phyloP scores from a whole-genome alignment of 2,888 invertebrate species.

The Diaprepes abbreviatus region DNA sequence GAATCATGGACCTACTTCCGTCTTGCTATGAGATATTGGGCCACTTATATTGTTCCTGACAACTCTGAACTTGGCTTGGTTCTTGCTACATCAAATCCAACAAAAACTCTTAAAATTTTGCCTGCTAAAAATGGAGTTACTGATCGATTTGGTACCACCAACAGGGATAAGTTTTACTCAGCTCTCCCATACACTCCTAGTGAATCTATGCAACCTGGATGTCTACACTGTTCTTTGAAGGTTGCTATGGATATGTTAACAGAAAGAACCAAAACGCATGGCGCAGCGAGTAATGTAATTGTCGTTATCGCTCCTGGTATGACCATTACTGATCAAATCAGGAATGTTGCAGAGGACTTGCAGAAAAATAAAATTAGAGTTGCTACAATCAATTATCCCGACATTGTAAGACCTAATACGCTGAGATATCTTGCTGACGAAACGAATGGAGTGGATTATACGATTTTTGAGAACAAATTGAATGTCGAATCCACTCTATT shows the following conservation, averaged over 20 bases:
- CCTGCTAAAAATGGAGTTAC: slow-evolving; percentile 57
- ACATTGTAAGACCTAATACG: slow-evolving; percentile 65
- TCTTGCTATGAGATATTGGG: slow-evolving; percentile 73
- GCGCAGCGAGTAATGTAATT: slow-evolving; percentile 71
- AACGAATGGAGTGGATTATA: slow-evolving; percentile 68
- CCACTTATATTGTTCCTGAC: slow-evolving; percentile 70
- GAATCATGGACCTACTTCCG: slow-evolving; percentile 75
- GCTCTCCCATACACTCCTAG: slow-evolving; percentile 70
- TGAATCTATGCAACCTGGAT: slow-evolving; percentile 69
- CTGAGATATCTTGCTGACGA: slow-evolving; percentile 68
- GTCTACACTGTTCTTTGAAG: slow-evolving; percentile 68
- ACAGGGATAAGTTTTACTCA: slow-evolving; percentile 59
- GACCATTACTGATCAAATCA: slow-evolving; percentile 65
- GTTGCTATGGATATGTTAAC: slow-evolving; percentile 69
- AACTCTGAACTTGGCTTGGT: slow-evolving; percentile 71
- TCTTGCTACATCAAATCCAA: slow-evolving; percentile 63
- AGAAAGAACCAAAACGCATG: slow-evolving; percentile 64
- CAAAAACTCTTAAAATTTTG: slow-evolving; percentile 62
- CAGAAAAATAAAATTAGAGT: slow-evolving; percentile 68
- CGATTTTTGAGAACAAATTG: slow-evolving; percentile 70
- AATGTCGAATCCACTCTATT: slow-evolving; percentile 70
- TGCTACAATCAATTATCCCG: slow-evolving; percentile 72
- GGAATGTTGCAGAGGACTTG: slow-evolving; percentile 66
- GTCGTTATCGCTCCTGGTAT: slow-evolving; percentile 73
- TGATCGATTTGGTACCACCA: slow-evolving; percentile 53